Evolutionary conservation across 2,888 invertebrate species (phyloP), one percentile per base, ranked within the genome.

Genomic region (Hirudinaria manillensis): DNA sequence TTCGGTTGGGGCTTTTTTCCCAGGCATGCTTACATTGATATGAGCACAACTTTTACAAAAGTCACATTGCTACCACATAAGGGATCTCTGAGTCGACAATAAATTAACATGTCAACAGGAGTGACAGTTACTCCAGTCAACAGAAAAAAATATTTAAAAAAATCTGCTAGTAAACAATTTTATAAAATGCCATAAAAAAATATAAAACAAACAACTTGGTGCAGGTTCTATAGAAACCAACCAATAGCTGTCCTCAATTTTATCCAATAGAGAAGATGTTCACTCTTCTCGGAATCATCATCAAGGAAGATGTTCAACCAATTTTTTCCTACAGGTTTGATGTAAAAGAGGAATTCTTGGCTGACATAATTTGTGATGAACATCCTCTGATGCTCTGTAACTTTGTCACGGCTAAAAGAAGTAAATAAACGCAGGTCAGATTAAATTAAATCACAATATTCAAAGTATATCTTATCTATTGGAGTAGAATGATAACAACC

Each of bases 381-480:
- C 19, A 71, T 10, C 3, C 75, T 36, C 55, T 75, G 75, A 34
- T 51, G 34, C 7, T 71, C 75, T 24, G 75, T 66, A 16, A 66
- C 66, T 36, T 21, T 74, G 45, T 74, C 34, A 65, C 38, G 24
- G 36, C 72, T 72, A 24, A 70, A 51, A 27, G 45, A 51, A 36
- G 13, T 10, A 51, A 66, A 27, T 10, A n/a, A n/a, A n/a, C n/a
- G n/a, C n/a, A n/a, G n/a, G n/a, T n/a, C 16, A 7, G 34, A 68
- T 4, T 7, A 70, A 38, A n/a, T 38, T 34, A 6, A 45, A 21
- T 7, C 13, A 4, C 21, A 7, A 56, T 6, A 38, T 38, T 6
- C 38, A 6, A 38, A 10, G 38, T 38, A 10, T 6, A 38, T 10
- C 38, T 45, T 2, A 45, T 45, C 45, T 45, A 1, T 45, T 16